Evolutionary conservation across 2,888 invertebrate species (phyloP).

Genomic region (Tuta absoluta): DNA sequence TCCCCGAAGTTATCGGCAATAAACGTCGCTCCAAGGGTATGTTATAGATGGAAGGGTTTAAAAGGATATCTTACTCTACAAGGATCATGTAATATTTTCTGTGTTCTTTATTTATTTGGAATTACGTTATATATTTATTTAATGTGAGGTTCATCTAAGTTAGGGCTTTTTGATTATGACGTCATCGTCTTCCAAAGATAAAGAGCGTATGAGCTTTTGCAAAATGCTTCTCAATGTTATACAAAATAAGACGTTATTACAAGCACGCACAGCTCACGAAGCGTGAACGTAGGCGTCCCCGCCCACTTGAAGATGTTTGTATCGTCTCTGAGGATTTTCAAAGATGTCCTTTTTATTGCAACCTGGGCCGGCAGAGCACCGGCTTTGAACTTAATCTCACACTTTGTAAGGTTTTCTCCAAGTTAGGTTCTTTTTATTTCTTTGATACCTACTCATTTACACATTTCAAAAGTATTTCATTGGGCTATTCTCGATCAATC

Average conservation of each 20-base stretch:
- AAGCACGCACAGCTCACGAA: not conserved
- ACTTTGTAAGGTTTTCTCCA: not conserved
- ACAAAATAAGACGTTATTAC: not conserved
- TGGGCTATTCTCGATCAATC: too few species aligned
- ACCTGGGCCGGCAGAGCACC: not conserved
- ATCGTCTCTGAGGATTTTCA: conserved; percentile 5
- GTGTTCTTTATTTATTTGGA: too few species aligned
- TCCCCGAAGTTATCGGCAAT: too few species aligned
- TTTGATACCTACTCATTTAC: too few species aligned
- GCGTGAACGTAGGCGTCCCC: not conserved
- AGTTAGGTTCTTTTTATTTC: not conserved
- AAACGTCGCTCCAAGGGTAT: too few species aligned
- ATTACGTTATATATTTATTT: too few species aligned
- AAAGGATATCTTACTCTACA: too few species aligned
- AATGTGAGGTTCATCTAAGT: not conserved
- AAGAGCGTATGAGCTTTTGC: not conserved
- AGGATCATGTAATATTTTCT: too few species aligned
- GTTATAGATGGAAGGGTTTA: too few species aligned
- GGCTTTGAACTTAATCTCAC: not conserved
- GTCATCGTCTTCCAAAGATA: not conserved
- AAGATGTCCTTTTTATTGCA: conserved; percentile 3
- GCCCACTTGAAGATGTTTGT: not conserved
- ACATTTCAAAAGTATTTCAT: too few species aligned
- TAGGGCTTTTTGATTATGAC: not conserved
- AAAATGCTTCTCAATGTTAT: not conserved